These are phyloP conservation scores for Catostomus latipinnis DNA, from an alignment of 2,797 vertebrate genomes.

Conservation along the genomic window DNA sequence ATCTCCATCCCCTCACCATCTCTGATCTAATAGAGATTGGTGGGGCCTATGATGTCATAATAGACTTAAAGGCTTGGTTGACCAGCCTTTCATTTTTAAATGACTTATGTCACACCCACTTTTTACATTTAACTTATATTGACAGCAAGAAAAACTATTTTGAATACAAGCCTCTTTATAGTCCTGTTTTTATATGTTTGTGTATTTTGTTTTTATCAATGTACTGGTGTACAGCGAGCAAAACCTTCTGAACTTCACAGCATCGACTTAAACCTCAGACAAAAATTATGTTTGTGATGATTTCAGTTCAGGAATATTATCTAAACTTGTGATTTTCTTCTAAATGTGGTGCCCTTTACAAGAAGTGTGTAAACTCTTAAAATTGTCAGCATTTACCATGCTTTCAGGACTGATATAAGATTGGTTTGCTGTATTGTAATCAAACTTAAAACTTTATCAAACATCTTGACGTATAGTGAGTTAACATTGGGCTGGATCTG, in stretches of 20 bases:
- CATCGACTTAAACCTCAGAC: neutral
- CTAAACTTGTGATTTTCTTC: neutral
- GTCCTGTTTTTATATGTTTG: conserved; percentile 51
- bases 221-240: neutral
- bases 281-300: neutral
- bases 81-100: conserved; percentile 24
- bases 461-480: neutral
- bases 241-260: neutral
- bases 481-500: neutral
- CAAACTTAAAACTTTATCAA: neutral
- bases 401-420: neutral
- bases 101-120: neutral
- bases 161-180: conserved; percentile 29
- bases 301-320: neutral
- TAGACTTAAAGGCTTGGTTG: neutral
- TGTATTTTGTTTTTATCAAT: conserved; percentile 42
- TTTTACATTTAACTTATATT: conserved; percentile 51
- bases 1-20: neutral
- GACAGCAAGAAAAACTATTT: conserved; percentile 41
- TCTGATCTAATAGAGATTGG: neutral
- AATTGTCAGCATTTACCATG: neutral
- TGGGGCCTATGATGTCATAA: neutral
- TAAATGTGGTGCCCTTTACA: neutral
- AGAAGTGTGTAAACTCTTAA: neutral
- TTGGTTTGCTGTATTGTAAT: conserved; percentile 1